Conservation (phyloP, 2,888 invertebrate genomes). For the Fissipunctia ypsillon region DNA sequence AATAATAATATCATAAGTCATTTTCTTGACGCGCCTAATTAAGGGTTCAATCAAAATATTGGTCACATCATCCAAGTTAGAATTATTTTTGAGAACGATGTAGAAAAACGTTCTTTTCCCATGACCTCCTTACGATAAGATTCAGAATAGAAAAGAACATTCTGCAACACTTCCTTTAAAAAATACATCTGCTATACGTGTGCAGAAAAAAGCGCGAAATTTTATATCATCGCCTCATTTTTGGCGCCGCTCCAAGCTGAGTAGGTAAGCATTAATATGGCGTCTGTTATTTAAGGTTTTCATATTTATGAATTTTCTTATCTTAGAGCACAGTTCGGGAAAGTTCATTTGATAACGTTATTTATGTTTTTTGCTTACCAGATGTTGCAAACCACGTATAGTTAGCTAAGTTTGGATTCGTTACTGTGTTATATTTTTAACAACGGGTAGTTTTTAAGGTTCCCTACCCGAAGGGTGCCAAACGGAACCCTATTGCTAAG, state of each 20-base stretch:
- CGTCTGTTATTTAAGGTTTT: slow-evolving; percentile 42
- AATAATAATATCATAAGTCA: too few species aligned
- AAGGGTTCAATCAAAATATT: too few species aligned
- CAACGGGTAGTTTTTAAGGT: too few species aligned
- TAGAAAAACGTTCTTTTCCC: not conserved
- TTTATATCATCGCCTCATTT: slow-evolving; percentile 48
- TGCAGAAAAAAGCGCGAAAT: slow-evolving; percentile 52
- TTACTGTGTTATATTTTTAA: too few species aligned
- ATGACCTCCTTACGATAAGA: not conserved
- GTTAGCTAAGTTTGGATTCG: too few species aligned
- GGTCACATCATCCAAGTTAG: not conserved
- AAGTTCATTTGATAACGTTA: slow-evolving; percentile 58
- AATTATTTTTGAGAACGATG: not conserved
- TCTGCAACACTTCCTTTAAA: slow-evolving; percentile 17
- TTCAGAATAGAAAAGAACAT: slow-evolving; percentile 12
- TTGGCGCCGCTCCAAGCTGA: slow-evolving; percentile 63
- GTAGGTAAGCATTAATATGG: slow-evolving; percentile 61
- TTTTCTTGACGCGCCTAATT: too few species aligned
- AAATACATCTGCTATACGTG: slow-evolving; percentile 41
- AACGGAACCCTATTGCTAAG: too few species aligned
- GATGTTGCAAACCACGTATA: too few species aligned
- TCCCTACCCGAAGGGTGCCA: too few species aligned
- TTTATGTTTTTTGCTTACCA: slow-evolving; percentile 41
- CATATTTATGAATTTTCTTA: slow-evolving; percentile 61
- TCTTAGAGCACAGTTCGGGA: slow-evolving; percentile 40